These are phyloP conservation scores for Dione vanillae DNA, from an alignment of 2,888 invertebrate genomes.

Conservation along the genomic window DNA sequence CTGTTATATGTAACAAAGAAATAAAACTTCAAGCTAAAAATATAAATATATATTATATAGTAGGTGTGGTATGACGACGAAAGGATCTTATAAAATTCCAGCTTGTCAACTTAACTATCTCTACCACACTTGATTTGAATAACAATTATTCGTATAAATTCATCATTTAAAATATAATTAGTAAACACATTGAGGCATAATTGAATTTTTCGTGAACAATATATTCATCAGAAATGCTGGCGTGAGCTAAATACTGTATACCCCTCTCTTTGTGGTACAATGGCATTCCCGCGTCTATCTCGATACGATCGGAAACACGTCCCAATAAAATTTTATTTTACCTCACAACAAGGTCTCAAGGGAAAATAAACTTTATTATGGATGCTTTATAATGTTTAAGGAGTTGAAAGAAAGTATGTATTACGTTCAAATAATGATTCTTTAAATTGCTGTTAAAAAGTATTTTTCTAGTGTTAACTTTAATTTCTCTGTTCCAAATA, in stretches of 20 bases:
- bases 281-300: conserved; percentile 56
- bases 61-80: too few relatives aligned
- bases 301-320: conserved; percentile 54
- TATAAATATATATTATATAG: too few relatives aligned
- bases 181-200: conserved; percentile 16
- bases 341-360: conserved; percentile 11
- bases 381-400: neutral
- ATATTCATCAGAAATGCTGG: conserved; percentile 48
- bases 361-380: conserved; percentile 30
- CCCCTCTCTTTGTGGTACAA: conserved; percentile 60
- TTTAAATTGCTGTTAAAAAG: neutral
- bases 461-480: too few relatives aligned
- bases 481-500: too few relatives aligned
- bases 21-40: too few relatives aligned
- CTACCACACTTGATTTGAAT: neutral
- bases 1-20: too few relatives aligned
- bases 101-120: neutral
- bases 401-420: neutral
- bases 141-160: neutral
- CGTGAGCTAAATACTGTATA: conserved; percentile 56
- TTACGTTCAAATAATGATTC: neutral
- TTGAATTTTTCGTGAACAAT: conserved; percentile 31
- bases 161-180: conserved; percentile 18
- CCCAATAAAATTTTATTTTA: conserved; percentile 31
- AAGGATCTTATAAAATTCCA: neutral